Evolutionary conservation across 2,113 vertebrate species (phyloP).

Genomic region (Barbus barbus): DNA sequence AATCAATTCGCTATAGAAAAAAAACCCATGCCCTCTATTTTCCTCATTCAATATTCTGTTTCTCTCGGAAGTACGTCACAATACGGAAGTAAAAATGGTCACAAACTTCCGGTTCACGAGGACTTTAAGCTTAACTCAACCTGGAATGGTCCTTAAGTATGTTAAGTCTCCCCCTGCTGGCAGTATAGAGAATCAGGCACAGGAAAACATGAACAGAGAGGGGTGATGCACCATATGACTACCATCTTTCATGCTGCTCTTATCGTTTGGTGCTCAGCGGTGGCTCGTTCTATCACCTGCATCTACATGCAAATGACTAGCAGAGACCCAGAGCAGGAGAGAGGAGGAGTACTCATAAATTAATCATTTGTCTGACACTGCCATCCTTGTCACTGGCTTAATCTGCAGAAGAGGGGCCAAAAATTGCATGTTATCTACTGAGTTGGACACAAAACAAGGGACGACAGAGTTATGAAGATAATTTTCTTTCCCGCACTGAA

Average conservation of each 20-base stretch:
- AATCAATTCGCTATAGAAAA: too few species aligned
- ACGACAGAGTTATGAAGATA: not conserved
- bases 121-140: not conserved
- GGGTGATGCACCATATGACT: not conserved
- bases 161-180: conserved; percentile 5
- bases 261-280: not conserved
- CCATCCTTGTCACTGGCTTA: not conserved
- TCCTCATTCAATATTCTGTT: too few species aligned
- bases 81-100: too few species aligned
- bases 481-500: not conserved
- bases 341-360: conserved; percentile 20
- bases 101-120: too few species aligned
- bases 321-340: not conserved
- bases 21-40: too few species aligned
- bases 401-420: not conserved
- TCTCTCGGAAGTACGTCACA: too few species aligned
- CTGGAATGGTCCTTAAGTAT: not conserved
- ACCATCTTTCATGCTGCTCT: not conserved
- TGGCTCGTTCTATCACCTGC: conserved; percentile 14
- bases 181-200: not conserved
- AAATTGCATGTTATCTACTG: not conserved
- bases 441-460: not conserved
- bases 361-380: conserved; percentile 5
- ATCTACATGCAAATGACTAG: conserved; percentile 32
- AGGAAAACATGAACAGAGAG: not conserved